Evolutionary conservation across 2,797 vertebrate genomes (phyloP).

Genomic region (Anguilla obscura): DNA sequence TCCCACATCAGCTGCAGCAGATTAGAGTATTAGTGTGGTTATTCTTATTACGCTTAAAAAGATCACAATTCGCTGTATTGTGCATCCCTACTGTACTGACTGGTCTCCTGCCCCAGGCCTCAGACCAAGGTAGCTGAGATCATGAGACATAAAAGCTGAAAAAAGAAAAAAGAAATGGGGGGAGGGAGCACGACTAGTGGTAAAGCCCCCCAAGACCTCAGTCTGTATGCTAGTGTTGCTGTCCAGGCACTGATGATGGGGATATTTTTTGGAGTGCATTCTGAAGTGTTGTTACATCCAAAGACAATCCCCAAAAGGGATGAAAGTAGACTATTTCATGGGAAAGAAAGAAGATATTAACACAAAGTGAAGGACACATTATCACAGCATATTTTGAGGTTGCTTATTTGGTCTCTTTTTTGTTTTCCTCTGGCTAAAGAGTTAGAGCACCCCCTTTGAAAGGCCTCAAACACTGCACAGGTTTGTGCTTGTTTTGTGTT

Average conservation of each 20-base stretch:
- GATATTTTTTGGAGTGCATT: neutral
- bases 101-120: neutral
- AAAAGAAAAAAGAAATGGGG: neutral
- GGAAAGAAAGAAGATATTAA: neutral
- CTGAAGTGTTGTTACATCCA: neutral
- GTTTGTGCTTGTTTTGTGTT: conserved; percentile 8
- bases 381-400: neutral
- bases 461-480: neutral
- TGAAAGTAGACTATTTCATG: neutral
- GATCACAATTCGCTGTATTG: too few species aligned
- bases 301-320: neutral
- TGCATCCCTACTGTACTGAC: neutral
- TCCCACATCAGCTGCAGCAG: neutral
- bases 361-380: neutral
- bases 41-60: neutral
- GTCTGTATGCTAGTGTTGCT: neutral
- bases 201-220: neutral
- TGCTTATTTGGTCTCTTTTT: neutral
- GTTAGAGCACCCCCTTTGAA: neutral
- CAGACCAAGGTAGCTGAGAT: neutral
- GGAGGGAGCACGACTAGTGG: neutral
- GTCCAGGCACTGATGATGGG: neutral
- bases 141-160: neutral
- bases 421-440: neutral
- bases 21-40: neutral